Base-by-base conservation (phyloP, 2,797 vertebrate genomes). In the Arrhamphus sclerolepis region DNA sequence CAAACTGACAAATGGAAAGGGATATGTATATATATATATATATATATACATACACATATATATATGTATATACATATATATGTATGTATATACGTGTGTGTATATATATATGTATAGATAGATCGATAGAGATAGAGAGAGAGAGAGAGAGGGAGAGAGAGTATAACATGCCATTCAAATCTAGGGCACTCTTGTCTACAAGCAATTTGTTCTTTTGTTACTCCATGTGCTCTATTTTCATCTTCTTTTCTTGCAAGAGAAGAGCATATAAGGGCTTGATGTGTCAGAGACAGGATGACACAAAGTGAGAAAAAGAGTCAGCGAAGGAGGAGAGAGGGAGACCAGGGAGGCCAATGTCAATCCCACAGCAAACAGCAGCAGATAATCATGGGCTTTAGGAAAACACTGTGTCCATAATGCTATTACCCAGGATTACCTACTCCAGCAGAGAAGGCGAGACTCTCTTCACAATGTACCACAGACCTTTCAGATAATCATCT, bases 371-470 rank as follows among this genome's bases (percentile, higher is more conserved):
- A 91, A 91, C 89, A 88, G 88, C 87, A 80, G 85, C 78, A 85
- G 89, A 90, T 89, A 89, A 91, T 91, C 88, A 91, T 82, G 88
- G 90, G 87, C 87, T 91, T 91, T 91, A 89, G 89, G 88, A 84
- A 90, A 91, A 91, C 87, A 91, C 89, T 89, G 88, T 87, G 89
- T 89, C 89, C 90, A 87, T 90, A 91, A 91, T 90, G 90, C 87
- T 91, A 90, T 90, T 91, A 88, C 88, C 85, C 88, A 80, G 89
- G 90, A 91, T 90, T 91, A 91, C 90, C 88, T 90, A 88, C 90
- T 91, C 90, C 89, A 89, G 89, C 87, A 74, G 89, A 81, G 87
- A 84, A 84, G 85, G 81, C 76, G 75, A 88, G 87, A 88, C 86
- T 83, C 85, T 89, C 87, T 85, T 87, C 86, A 88, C 87, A 89